These are phyloP conservation scores for Xanthorhoe spadicearia DNA, from an alignment of 2,888 invertebrate genomes.

Conservation along the genomic window DNA sequence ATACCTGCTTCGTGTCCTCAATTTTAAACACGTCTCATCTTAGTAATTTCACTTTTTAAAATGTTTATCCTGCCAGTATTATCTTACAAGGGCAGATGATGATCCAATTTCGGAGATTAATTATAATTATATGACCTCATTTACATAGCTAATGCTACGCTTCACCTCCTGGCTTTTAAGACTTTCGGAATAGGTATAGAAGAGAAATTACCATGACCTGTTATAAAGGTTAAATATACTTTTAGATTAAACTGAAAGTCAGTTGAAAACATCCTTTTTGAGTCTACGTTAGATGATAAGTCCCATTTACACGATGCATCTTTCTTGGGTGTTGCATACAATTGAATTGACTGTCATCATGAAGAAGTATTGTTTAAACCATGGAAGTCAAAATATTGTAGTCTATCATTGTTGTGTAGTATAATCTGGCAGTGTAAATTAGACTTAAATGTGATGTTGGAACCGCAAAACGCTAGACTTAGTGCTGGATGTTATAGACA, in stretches of 20 bases:
- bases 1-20: conserved; percentile 2
- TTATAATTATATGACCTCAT: conserved; percentile 69
- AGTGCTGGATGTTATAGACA: not conserved
- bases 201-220: conserved; percentile 17
- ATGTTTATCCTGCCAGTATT: conserved; percentile 33
- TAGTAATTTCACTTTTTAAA: conserved; percentile 21
- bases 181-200: conserved; percentile 44
- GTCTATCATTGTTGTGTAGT: too few relatives aligned
- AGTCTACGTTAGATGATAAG: too few relatives aligned
- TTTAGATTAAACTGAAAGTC: not conserved
- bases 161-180: conserved; percentile 45
- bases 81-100: conserved; percentile 36
- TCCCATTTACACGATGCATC: too few relatives aligned
- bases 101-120: conserved; percentile 61
- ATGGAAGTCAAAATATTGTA: too few relatives aligned
- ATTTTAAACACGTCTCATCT: conserved; percentile 14
- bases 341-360: too few relatives aligned
- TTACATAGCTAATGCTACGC: conserved; percentile 67
- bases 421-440: too few relatives aligned
- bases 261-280: not conserved
- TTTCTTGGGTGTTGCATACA: too few relatives aligned
- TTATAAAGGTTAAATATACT: not conserved
- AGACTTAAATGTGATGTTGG: too few relatives aligned
- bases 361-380: too few relatives aligned
- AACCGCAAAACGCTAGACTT: not conserved